These are phyloP conservation scores for Petrocephalus microphthalmus DNA, from an alignment of 2,113 vertebrate species.

Conservation along the genomic window DNA sequence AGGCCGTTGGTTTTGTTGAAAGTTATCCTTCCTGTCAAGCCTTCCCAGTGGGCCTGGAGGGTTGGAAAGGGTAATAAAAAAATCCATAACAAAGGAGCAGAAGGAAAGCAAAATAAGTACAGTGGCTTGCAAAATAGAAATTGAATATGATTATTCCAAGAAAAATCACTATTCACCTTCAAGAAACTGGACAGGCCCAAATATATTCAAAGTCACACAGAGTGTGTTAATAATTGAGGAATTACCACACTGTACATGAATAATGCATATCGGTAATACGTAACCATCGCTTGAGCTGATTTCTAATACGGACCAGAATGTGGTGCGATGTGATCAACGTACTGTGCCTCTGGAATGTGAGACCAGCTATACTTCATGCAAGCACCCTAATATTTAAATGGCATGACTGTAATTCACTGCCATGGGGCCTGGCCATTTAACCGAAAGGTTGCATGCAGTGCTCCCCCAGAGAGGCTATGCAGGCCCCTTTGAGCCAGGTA, in stretches of 20 bases:
- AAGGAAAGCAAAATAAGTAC: slow-evolving; percentile 20
- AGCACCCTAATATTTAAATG: not conserved
- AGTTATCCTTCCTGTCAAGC: slow-evolving; percentile 93
- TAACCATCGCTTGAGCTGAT: not conserved
- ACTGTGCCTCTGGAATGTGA: not conserved
- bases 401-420: not conserved
- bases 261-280: not conserved
- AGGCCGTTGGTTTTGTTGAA: slow-evolving; percentile 96
- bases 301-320: not conserved
- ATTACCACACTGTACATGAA: not conserved
- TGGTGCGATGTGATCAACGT: not conserved
- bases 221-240: not conserved
- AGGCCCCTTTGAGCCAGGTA: not conserved
- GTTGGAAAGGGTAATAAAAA: slow-evolving; percentile 34
- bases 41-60: slow-evolving; percentile 90
- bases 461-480: not conserved
- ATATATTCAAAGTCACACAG: slow-evolving; percentile 15
- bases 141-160: slow-evolving; percentile 35
- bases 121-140: slow-evolving; percentile 29
- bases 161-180: slow-evolving; percentile 35
- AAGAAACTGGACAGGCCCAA: slow-evolving; percentile 8
- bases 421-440: not conserved
- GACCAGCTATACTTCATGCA: not conserved
- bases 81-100: slow-evolving; percentile 36
- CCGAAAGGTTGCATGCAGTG: not conserved